Percentiles rank a stretch among this genome's conserved stretches.
These are phyloP conservation scores for Heliconius ethilla DNA, from an alignment of 2,888 invertebrate species.

Conservation along the genomic window DNA sequence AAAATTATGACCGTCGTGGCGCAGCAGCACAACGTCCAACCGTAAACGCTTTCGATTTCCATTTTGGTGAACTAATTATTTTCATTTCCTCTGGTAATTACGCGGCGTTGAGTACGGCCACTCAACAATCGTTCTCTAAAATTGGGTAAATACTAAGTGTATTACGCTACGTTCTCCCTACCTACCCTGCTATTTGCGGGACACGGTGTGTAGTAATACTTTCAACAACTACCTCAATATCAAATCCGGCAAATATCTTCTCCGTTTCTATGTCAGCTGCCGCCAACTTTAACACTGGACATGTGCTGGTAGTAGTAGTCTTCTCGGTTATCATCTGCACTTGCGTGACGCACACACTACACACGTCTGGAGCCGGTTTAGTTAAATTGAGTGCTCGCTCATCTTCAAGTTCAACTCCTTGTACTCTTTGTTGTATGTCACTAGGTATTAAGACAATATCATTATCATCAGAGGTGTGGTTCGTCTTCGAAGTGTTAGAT, in stretches of 20 bases:
- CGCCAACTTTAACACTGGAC: conserved; percentile 52
- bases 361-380: conserved; percentile 47
- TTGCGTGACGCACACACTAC: conserved; percentile 50
- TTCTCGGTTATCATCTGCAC: conserved; percentile 44
- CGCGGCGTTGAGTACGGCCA: too few relatives aligned
- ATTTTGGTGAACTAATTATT: neutral
- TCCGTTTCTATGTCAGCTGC: conserved; percentile 63
- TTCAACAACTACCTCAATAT: conserved; percentile 64
- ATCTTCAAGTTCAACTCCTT: conserved; percentile 33
- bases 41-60: neutral
- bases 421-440: conserved; percentile 42
- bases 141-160: too few relatives aligned
- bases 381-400: conserved; percentile 7
- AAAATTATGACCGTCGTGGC: neutral
- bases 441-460: conserved; percentile 54
- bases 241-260: conserved; percentile 58
- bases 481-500: conserved; percentile 52
- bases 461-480: conserved; percentile 48
- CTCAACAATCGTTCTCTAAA: too few relatives aligned
- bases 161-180: too few relatives aligned
- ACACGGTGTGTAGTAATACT: neutral
- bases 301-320: conserved; percentile 46
- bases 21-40: neutral
- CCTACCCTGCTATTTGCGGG: too few relatives aligned
- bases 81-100: neutral